phyloP scores from a whole-genome alignment of 1,140 invertebrate genomes.

The Babylonia areolata region DNA sequence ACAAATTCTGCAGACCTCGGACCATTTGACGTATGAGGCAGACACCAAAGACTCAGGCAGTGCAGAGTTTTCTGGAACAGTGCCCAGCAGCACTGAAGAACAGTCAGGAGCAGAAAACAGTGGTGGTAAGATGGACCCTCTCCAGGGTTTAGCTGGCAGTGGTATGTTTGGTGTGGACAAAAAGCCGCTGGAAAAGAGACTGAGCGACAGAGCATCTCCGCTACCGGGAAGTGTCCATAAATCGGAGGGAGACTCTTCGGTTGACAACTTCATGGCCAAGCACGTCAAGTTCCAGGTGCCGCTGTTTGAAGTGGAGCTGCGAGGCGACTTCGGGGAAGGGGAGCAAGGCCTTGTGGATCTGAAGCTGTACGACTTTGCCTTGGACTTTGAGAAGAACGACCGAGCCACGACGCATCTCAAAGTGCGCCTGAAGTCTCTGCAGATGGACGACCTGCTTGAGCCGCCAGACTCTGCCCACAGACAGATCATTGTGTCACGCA shows the following conservation, averaged over 20 bases:
- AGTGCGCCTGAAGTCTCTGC: slow-evolving; percentile 87
- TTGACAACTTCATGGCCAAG: slow-evolving; percentile 55
- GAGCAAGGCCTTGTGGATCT: slow-evolving; percentile 82
- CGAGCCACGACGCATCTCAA: slow-evolving; percentile 82
- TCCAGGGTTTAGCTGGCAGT: background rate
- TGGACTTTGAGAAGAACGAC: slow-evolving; percentile 84
- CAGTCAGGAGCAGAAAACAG: background rate
- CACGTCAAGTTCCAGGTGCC: slow-evolving; percentile 74
- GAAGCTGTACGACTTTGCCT: slow-evolving; percentile 87
- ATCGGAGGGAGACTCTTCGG: slow-evolving; percentile 17
- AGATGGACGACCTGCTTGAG: slow-evolving; percentile 91
- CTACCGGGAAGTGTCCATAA: background rate
- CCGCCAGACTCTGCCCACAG: slow-evolving; percentile 86
- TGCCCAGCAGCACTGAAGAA: background rate
- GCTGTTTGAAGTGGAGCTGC: slow-evolving; percentile 73
- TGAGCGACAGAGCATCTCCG: background rate
- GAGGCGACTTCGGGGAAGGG: slow-evolving; percentile 72
- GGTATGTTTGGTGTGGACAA: background rate
- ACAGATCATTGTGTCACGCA: slow-evolving; percentile 83
- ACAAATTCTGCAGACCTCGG: slow-evolving; percentile 86
- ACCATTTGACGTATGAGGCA: slow-evolving; percentile 72
- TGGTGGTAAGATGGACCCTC: background rate
- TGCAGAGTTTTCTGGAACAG: no score
- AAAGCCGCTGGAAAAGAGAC: background rate
- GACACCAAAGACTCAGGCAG: slow-evolving; percentile 24